Evolutionary conservation across 2,113 vertebrate species (phyloP), one percentile per base, ranked within the genome.

Genomic region (Tretioscincus oriximinensis): DNA sequence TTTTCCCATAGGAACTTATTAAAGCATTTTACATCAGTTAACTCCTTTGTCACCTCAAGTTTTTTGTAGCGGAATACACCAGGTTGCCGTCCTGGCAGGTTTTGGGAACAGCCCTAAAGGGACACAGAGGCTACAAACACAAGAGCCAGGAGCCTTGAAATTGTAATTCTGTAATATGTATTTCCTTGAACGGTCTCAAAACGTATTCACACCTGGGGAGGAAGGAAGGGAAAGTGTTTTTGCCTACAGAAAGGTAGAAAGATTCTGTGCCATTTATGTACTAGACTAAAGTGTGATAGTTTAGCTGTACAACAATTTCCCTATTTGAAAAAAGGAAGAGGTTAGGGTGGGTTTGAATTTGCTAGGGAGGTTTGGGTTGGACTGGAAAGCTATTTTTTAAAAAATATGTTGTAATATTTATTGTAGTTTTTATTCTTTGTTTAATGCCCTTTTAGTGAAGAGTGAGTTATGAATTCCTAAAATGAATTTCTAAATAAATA

Each of bases 21-120:
- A 94, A 93, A 94, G 90, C 84, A 88, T 65, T 75, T 88, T 88
- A 93, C 92, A 89, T 84, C 91, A 94, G 93, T 95, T 94, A 92
- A 86, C 82, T 93, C 86, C 35, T 86, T 90, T 76, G 88, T 92
- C 89, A 90, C 87, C 86, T 41, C 66, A 75, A 90, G 80, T 79
- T 85, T 92, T 93, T 90, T 81, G 88, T 87, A 88, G 82, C 77
- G 92, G 92, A 93, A 91, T 58, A 83, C 51, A 85, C 45, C 29
- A 76, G 85, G 68, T 73, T 84, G 82, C 82, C 85, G 73, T 76
- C 72, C 63, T 72, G 75, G 88, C 86, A 90, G 83, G 90, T 88
- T 92, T 90, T 88, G 81, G 88, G 90, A 90, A 92, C 86, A 88
- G 85, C 89, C 89, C 85, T 87, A 61, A 21, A 88, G 85, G 73